phyloP scores from a whole-genome alignment of 2,888 invertebrate species.

The Phoenoteleia sp. region DNA sequence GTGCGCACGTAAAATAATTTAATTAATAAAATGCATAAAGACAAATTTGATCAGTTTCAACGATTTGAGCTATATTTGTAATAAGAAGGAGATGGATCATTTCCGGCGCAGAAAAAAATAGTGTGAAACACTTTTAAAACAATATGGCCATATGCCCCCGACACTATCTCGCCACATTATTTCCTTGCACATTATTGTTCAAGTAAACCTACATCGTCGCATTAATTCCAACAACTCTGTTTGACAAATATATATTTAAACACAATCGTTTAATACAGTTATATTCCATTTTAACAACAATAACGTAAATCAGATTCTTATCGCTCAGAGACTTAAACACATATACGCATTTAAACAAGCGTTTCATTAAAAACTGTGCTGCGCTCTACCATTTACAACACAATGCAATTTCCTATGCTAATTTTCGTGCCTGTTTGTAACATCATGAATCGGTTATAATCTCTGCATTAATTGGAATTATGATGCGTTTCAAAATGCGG shows the following conservation, averaged over 20 bases:
- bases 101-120: conserved; percentile 44
- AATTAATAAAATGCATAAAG: too few species aligned
- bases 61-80: not conserved
- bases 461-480: conserved; percentile 65
- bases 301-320: conserved; percentile 57
- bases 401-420: conserved; percentile 65
- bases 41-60: conserved; percentile 8
- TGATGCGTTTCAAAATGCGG: conserved; percentile 52
- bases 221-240: too few species aligned
- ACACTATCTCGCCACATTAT: conserved; percentile 37
- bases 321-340: conserved; percentile 53
- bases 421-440: conserved; percentile 52
- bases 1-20: too few species aligned
- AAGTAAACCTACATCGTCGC: conserved; percentile 14
- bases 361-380: conserved; percentile 64
- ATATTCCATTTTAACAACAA: conserved; percentile 46
- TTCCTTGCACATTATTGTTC: conserved; percentile 38
- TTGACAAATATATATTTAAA: conserved; percentile 65
- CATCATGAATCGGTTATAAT: conserved; percentile 61
- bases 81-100: conserved; percentile 20
- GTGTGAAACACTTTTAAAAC: conserved; percentile 46
- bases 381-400: conserved; percentile 31
- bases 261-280: conserved; percentile 61
- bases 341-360: conserved; percentile 54
- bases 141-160: conserved; percentile 20